phyloP scores from a whole-genome alignment of 1,140 invertebrate species.

The Acromyrmex heyeri region DNA sequence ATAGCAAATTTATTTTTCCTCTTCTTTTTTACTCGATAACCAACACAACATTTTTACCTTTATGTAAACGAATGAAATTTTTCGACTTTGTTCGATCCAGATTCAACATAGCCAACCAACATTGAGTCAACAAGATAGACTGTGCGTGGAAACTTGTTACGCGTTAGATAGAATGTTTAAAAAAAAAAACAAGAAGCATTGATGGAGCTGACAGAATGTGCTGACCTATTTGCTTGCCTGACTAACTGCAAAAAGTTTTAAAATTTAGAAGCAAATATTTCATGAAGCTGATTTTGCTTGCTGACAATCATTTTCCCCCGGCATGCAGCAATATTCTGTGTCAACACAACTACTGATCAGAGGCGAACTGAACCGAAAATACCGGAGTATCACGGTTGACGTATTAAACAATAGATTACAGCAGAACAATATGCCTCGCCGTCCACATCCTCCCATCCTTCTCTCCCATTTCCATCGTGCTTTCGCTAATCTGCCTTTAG shows the following conservation, averaged over 20 bases:
- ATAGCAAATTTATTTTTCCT: background rate
- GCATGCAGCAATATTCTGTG: slow-evolving; percentile 14
- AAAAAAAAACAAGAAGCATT: slow-evolving; percentile 31
- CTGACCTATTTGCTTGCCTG: slow-evolving; percentile 3
- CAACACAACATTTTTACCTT: background rate
- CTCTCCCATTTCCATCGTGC: slow-evolving; percentile 21
- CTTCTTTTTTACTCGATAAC: background rate
- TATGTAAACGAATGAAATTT: slow-evolving; percentile 4
- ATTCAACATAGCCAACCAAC: background rate
- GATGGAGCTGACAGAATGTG: background rate
- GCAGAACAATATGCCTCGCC: slow-evolving; percentile 73
- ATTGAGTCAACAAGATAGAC: slow-evolving; percentile 22
- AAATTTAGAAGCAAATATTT: slow-evolving; percentile 59
- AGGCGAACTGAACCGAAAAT: slow-evolving; percentile 39
- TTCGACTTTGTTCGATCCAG: background rate
- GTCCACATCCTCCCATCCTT: background rate
- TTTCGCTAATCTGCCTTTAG: slow-evolving; percentile 75
- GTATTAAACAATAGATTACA: slow-evolving; percentile 76
- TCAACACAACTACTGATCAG: slow-evolving; percentile 50
- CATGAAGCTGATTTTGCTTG: background rate
- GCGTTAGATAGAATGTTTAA: slow-evolving; percentile 24
- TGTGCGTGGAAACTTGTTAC: slow-evolving; percentile 12
- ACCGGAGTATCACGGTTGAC: slow-evolving; percentile 39
- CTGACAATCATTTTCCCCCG: slow-evolving; percentile 12
- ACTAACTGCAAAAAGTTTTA: slow-evolving; percentile 7